Evolutionary conservation across 2,113 vertebrate species (phyloP).

Genomic region (Python bivittatus): DNA sequence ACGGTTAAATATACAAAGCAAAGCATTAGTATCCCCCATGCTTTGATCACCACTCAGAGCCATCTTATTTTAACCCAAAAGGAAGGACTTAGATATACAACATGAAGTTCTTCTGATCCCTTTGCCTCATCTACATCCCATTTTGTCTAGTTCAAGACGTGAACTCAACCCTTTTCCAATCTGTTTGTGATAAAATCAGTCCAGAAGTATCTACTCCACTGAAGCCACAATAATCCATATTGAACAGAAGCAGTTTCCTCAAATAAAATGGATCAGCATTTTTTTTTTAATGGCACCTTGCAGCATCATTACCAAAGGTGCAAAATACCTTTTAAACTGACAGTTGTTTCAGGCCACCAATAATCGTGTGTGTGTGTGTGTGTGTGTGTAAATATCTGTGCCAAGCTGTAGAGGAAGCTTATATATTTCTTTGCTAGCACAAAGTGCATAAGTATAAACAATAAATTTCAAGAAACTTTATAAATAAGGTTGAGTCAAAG

Average conservation of each 20-base stretch:
- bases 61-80: not conserved
- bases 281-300: not conserved
- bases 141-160: not conserved
- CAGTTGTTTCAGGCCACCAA: not conserved
- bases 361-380: not conserved
- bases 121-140: not conserved
- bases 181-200: not conserved
- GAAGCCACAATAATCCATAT: not conserved
- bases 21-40: not conserved
- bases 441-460: not conserved
- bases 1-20: not conserved
- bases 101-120: not conserved
- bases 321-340: slow-evolving; percentile 5
- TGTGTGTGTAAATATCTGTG: not conserved
- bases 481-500: slow-evolving; percentile 20
- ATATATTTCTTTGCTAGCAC: not conserved
- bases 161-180: not conserved
- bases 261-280: not conserved
- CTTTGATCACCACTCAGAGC: not conserved
- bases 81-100: not conserved
- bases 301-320: not conserved
- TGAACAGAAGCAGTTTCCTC: not conserved
- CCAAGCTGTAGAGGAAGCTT: not conserved
- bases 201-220: not conserved
- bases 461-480: not conserved